These are phyloP conservation scores for Ochlodes sylvanus DNA, from an alignment of 2,888 invertebrate species.

Conservation along the genomic window DNA sequence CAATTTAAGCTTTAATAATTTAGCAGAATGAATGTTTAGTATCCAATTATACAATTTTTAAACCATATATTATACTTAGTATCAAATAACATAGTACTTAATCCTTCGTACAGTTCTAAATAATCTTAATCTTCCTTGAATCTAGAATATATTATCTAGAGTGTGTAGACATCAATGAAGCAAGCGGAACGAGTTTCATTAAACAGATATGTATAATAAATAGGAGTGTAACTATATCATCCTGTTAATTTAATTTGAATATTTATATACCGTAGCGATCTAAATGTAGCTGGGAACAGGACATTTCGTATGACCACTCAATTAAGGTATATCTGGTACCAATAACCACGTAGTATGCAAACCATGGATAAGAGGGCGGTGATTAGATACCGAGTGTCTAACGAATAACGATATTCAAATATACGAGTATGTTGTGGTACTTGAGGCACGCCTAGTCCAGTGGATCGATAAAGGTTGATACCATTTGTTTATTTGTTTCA, in stretches of 20 bases:
- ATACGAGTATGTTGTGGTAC: too few species aligned
- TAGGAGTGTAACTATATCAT: not conserved
- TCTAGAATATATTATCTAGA: not conserved
- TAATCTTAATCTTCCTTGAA: too few species aligned
- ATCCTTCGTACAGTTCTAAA: too few species aligned
- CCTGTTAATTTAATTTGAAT: slow-evolving; percentile 27
- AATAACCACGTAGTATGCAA: slow-evolving; percentile 22
- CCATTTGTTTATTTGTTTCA: too few species aligned
- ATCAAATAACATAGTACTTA: too few species aligned
- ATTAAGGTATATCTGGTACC: slow-evolving; percentile 33
- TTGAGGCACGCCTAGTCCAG: too few species aligned
- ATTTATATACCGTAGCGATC: slow-evolving; percentile 16
- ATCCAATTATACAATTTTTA: too few species aligned
- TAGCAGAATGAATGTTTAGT: too few species aligned
- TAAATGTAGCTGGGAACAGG: slow-evolving; percentile 9
- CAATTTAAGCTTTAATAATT: too few species aligned
- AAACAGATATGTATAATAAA: not conserved
- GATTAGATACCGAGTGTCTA: slow-evolving; percentile 14
- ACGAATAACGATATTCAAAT: too few species aligned
- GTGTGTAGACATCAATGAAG: slow-evolving; percentile 6
- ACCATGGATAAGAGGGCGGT: slow-evolving; percentile 18
- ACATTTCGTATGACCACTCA: slow-evolving; percentile 27
- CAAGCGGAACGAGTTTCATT: not conserved
- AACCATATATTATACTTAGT: too few species aligned
- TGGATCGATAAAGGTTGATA: too few species aligned